Evolutionary conservation across 2,797 vertebrate species (phyloP), one percentile per base, ranked within the genome.

Genomic region (Okamejei kenojei): DNA sequence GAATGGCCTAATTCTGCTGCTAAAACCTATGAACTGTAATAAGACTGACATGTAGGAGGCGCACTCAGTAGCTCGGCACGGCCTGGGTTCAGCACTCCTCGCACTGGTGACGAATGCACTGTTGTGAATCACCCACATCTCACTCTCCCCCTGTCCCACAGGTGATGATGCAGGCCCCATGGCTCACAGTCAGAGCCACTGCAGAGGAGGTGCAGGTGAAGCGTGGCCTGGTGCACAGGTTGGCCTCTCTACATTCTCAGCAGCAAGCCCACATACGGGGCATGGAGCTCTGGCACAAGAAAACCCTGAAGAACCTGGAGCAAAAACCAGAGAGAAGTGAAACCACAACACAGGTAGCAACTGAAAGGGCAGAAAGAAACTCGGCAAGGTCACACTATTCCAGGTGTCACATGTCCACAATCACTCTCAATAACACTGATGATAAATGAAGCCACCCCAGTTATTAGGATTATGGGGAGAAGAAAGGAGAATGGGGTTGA

Each of bases 151-250:
- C 45, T 45, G 26, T 74, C 19, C 38, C 71, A 61, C 54, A 92
- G 90, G 58, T 92, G 68, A 76, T 92, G 90, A 73, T 92, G 90
- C 90, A 92, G 90, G 71, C 71, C 73, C 90, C 90, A 0, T 92
- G 90, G 90, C 71, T 74, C 1, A 54, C 90, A 45, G 90, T 92
- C 90, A 92, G 7, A n/a, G 21, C 90, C 2, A 92, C 71, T 17
- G 15, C 21, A 0, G 13, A 92, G 71, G 90, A 92, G n/a, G 38
- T 45, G 13, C 32, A 5, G 23, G 90, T 92, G 11, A 92, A 92
- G 71, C 90, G 45, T 5, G 6, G 8, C 6, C 90, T 92, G 90
- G 90, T 6, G 29, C 11, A 76, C 21, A 74, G 26, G 26, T n/a
- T 92, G 23, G n/a, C 15, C 58, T 45, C 71, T 17, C 68, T 92